These are phyloP conservation scores for Eucriotettix oculatus DNA, from an alignment of 2,888 invertebrate genomes.

Conservation along the genomic window DNA sequence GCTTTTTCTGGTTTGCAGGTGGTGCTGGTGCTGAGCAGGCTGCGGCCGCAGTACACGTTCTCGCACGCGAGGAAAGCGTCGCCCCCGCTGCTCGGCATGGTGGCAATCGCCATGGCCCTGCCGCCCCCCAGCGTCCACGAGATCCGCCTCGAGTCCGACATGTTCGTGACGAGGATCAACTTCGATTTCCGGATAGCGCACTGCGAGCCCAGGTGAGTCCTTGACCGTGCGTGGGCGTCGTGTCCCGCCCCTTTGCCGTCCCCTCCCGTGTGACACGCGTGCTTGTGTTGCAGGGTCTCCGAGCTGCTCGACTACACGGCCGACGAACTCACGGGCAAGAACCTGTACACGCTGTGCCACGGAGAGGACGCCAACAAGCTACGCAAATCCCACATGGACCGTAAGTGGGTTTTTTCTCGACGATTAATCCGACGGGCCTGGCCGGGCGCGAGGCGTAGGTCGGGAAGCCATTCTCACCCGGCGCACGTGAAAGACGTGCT, in stretches of 20 bases:
- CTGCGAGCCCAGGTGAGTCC: conserved; percentile 80
- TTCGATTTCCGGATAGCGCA: conserved; percentile 94
- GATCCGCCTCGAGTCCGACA: conserved; percentile 83
- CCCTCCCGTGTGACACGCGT: no score
- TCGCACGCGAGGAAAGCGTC: conserved; percentile 77
- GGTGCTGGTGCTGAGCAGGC: conserved; percentile 76
- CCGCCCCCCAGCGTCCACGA: conserved; percentile 96
- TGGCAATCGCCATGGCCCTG: conserved; percentile 85
- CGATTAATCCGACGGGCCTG: not conserved
- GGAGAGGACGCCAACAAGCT: conserved; percentile 90
- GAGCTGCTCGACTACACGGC: conserved; percentile 85
- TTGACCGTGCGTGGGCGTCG: not conserved
- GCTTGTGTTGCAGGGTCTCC: conserved; percentile 47
- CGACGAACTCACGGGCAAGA: conserved; percentile 85
- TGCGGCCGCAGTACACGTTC: conserved; percentile 86
- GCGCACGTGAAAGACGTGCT: not conserved
- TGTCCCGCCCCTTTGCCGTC: not conserved
- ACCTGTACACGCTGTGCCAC: conserved; percentile 86
- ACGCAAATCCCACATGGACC: conserved; percentile 85
- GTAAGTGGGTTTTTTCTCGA: conserved; percentile 46
- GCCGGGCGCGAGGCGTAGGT: not conserved
- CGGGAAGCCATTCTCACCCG: not conserved
- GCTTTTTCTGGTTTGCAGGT: conserved; percentile 44
- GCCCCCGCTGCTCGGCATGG: conserved; percentile 80
- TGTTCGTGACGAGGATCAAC: conserved; percentile 91